These are phyloP conservation scores for Dicyrtomina minuta DNA, from an alignment of 2,888 invertebrate genomes.

Conservation along the genomic window DNA sequence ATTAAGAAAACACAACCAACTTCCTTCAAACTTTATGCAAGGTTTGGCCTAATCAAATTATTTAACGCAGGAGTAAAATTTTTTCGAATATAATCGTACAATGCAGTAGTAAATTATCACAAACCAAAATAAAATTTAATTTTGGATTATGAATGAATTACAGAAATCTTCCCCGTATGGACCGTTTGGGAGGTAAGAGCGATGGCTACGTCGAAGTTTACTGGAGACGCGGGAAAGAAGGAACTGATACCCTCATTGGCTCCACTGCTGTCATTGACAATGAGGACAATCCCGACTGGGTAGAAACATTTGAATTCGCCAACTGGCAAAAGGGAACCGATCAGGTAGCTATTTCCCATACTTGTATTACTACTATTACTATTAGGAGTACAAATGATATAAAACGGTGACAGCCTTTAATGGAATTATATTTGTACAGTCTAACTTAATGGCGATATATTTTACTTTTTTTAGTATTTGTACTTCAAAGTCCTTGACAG, in stretches of 20 bases:
- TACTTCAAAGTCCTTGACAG: constrained; percentile 47
- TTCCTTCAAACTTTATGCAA: constrained; percentile 44
- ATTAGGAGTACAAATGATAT: no score
- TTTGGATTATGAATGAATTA: no score
- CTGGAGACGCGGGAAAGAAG: constrained; percentile 45
- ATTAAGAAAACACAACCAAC: constrained; percentile 47
- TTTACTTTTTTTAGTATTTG: constrained; percentile 41
- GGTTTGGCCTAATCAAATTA: no score
- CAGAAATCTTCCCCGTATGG: constrained; percentile 47
- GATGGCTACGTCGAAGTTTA: constrained; percentile 51
- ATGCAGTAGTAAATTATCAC: no score
- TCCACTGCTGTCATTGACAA: constrained; percentile 48
- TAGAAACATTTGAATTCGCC: constrained; percentile 48
- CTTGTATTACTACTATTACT: no score
- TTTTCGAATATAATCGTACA: no score
- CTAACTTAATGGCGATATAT: no score
- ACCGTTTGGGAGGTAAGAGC: constrained; percentile 43
- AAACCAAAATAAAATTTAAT: no score
- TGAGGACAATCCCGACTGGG: constrained; percentile 50
- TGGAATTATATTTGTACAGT: no score
- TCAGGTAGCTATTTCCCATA: constrained; percentile 17
- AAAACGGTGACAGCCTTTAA: no score
- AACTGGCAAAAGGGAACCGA: constrained; percentile 50
- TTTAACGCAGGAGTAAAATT: no score
- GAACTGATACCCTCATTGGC: constrained; percentile 46